Conservation (phyloP, 2,113 vertebrate genomes). For the Cairina moschata region DNA sequence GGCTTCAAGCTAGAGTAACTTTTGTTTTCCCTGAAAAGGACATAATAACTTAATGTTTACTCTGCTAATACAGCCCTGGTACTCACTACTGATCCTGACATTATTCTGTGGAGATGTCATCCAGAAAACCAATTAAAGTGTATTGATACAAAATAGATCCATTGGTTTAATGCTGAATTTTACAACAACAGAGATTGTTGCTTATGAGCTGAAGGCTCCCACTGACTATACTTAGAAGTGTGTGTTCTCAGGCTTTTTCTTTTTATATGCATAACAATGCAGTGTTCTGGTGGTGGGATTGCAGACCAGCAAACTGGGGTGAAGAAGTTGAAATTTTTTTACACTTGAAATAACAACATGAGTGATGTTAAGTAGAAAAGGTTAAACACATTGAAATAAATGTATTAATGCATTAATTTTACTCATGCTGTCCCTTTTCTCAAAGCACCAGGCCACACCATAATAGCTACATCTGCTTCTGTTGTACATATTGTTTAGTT, state of each 20-base stretch:
- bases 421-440: background rate
- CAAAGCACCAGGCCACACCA: slow-evolving; percentile 18
- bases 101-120: background rate
- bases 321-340: slow-evolving; percentile 2
- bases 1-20: slow-evolving; percentile 56
- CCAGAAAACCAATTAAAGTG: slow-evolving; percentile 24
- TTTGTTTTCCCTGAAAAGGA: slow-evolving; percentile 17
- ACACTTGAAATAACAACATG: background rate
- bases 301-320: background rate
- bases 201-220: background rate
- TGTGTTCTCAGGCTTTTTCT: background rate
- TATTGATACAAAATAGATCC: slow-evolving; percentile 13
- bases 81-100: background rate
- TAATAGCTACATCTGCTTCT: slow-evolving; percentile 68
- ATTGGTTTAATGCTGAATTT: background rate
- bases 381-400: slow-evolving; percentile 23
- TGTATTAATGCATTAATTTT: slow-evolving; percentile 42
- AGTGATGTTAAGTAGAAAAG: slow-evolving; percentile 6
- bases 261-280: background rate
- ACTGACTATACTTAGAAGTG: background rate
- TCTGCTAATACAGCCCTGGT: background rate
- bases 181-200: background rate
- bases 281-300: background rate
- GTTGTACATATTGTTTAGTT: slow-evolving; percentile 59
- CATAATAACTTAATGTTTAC: slow-evolving; percentile 24